Conservation (phyloP, 2,797 vertebrate species). For the Sebastes taczanowskii region DNA sequence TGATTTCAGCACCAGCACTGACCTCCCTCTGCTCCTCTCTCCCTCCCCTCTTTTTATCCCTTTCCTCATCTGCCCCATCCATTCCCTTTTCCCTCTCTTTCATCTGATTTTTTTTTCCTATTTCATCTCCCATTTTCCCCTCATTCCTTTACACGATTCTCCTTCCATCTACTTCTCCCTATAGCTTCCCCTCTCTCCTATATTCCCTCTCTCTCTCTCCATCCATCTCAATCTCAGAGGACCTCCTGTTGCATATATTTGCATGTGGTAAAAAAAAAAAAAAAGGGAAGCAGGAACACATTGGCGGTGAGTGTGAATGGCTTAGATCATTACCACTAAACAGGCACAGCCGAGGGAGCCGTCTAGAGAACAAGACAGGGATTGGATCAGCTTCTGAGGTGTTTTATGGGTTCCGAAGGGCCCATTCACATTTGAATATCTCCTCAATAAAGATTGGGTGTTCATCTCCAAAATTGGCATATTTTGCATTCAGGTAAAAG, state of each 20-base stretch:
- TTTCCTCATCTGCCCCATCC: conserved; percentile 9
- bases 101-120: conserved; percentile 6
- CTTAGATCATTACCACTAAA: conserved; percentile 54
- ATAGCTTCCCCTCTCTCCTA: not conserved
- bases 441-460: not conserved
- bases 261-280: not conserved
- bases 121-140: not conserved
- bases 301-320: conserved; percentile 23
- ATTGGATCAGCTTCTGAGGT: conserved; percentile 35
- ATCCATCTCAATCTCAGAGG: conserved; percentile 30
- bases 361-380: conserved; percentile 41
- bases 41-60: conserved; percentile 8
- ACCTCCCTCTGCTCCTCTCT: conserved; percentile 45
- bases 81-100: conserved; percentile 1
- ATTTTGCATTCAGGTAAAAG: not conserved
- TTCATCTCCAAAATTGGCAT: not conserved
- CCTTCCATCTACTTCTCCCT: conserved; percentile 6
- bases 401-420: conserved; percentile 10
- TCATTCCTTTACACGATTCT: conserved; percentile 8
- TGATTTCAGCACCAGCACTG: conserved; percentile 55
- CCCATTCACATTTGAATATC: conserved; percentile 7
- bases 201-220: conserved; percentile 1
- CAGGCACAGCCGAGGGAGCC: conserved; percentile 15
- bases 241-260: conserved; percentile 47
- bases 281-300: not conserved